phyloP scores from a whole-genome alignment of 2,888 invertebrate genomes.

The Parnassius glacialis region DNA sequence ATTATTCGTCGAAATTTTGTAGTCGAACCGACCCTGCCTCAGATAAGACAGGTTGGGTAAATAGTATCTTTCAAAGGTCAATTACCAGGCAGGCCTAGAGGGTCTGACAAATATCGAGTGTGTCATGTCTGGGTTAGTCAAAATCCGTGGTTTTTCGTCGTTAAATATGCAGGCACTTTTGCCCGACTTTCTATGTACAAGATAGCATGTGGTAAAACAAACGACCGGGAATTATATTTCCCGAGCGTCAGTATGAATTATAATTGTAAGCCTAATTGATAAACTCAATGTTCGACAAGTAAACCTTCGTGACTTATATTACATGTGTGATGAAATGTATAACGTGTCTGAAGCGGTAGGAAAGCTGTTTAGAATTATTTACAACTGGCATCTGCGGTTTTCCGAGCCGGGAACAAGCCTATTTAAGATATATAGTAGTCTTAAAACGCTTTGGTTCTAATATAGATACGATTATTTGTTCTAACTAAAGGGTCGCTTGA shows the following conservation, averaged over 20 bases:
- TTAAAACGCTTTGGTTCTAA: conserved; percentile 45
- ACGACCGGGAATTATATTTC: conserved; percentile 9
- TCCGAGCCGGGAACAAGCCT: conserved; percentile 45
- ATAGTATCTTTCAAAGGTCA: background rate
- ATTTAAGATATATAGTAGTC: conserved; percentile 34
- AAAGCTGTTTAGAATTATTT: conserved; percentile 65
- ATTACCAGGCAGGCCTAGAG: conserved; percentile 1
- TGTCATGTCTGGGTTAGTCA: conserved; percentile 2
- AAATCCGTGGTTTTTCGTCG: conserved; percentile 14
- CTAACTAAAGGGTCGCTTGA: conserved; percentile 44
- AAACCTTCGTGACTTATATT: conserved; percentile 50
- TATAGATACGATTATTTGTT: conserved; percentile 31
- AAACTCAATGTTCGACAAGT: conserved; percentile 38
- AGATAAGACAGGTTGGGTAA: background rate
- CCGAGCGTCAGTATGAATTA: conserved; percentile 10
- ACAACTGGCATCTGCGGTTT: conserved; percentile 49
- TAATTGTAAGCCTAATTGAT: conserved; percentile 52
- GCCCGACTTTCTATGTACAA: conserved; percentile 4
- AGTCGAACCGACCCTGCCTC: conserved; percentile 2
- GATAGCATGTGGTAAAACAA: conserved; percentile 1
- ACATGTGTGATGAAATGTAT: conserved; percentile 65
- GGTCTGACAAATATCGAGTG: background rate
- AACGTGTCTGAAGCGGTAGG: conserved; percentile 68
- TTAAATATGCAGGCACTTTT: background rate
- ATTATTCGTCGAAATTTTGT: conserved; percentile 11